Percentiles rank a stretch among this genome's conserved stretches.
Evolutionary conservation across 2,113 vertebrate genomes (phyloP).

Genomic region (Limanda limanda): DNA sequence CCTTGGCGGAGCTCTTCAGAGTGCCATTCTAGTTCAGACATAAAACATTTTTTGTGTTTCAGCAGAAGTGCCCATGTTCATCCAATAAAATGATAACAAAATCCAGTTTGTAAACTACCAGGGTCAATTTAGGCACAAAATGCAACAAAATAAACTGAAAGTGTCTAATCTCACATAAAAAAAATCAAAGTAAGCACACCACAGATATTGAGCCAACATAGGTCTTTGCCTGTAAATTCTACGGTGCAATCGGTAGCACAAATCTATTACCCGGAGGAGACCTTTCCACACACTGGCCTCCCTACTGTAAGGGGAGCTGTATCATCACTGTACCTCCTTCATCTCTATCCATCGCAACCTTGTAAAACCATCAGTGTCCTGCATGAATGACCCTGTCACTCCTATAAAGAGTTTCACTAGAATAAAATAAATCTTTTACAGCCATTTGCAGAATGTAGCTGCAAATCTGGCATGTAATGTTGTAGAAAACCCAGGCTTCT

Average conservation of each 20-base stretch:
- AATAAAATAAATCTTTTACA: conserved; percentile 4
- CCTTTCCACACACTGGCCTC: background rate
- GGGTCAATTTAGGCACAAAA: too few species aligned
- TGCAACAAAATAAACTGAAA: too few species aligned
- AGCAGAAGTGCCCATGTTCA: too few species aligned
- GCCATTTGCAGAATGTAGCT: conserved; percentile 3
- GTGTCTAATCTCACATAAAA: too few species aligned
- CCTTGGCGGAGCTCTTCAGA: too few species aligned
- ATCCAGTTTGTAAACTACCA: too few species aligned
- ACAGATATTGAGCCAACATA: background rate
- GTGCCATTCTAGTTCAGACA: too few species aligned
- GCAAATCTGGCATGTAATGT: conserved; percentile 31
- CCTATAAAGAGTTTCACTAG: conserved; percentile 25
- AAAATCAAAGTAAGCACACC: too few species aligned
- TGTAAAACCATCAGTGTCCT: conserved; percentile 26
- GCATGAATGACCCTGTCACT: background rate
- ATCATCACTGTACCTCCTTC: background rate
- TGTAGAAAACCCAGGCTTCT: conserved; percentile 34
- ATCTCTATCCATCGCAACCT: conserved; percentile 22
- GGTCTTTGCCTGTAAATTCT: background rate
- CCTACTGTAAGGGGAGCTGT: background rate
- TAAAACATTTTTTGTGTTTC: too few species aligned
- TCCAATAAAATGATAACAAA: too few species aligned
- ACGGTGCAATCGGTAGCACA: background rate
- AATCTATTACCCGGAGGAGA: background rate